Evolutionary conservation across 1,140 invertebrate species (phyloP).

Genomic region (Brachystomella parvula): DNA sequence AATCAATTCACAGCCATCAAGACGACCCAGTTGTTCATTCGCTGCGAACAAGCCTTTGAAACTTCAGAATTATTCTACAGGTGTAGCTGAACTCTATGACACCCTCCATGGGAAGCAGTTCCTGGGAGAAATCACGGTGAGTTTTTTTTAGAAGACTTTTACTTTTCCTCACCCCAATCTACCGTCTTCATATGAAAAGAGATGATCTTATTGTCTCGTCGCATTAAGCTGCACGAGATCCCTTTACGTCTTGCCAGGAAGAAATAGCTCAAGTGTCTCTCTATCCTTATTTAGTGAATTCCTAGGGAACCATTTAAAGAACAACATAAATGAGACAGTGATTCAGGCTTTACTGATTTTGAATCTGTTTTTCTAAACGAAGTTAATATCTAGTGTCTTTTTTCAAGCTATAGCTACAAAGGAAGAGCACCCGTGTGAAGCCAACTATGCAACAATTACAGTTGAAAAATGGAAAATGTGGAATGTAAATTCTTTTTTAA

Average conservation of each 20-base stretch:
- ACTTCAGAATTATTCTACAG: conserved; percentile 25
- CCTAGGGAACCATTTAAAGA: neutral
- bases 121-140: neutral
- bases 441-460: no score
- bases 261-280: neutral
- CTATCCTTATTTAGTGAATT: neutral
- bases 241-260: neutral
- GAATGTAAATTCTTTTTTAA: no score
- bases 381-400: no score
- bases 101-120: conserved; percentile 24
- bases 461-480: no score
- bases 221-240: neutral
- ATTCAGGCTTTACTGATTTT: neutral
- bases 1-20: no score
- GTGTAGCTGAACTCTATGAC: conserved; percentile 28
- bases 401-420: no score
- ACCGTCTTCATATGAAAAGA: neutral
- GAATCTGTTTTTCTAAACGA: neutral
- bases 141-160: neutral
- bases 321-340: neutral
- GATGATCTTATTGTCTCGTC: neutral
- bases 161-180: neutral
- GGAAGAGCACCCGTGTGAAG: no score
- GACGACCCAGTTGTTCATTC: neutral
- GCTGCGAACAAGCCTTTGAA: conserved; percentile 28